Percentiles rank a stretch among this genome's conserved stretches.
These are phyloP conservation scores for Pycnonotus jocosus DNA, from an alignment of 2,113 vertebrate species.

Conservation along the genomic window DNA sequence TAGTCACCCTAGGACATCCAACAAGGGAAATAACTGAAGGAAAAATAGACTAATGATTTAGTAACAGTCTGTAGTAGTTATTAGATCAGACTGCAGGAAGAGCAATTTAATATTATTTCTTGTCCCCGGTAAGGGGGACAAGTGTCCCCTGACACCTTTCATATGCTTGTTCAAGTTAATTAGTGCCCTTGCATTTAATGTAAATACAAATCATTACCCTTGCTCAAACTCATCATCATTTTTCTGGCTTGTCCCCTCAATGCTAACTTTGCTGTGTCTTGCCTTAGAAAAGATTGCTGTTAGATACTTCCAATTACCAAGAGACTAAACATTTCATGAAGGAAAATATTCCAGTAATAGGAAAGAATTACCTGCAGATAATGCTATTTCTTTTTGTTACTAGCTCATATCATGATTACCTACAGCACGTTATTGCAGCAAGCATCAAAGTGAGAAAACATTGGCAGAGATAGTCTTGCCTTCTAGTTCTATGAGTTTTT, in stretches of 20 bases:
- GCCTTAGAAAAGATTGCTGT: background rate
- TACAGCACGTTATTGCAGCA: background rate
- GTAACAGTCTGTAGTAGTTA: background rate
- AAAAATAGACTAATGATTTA: background rate
- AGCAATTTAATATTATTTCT: background rate
- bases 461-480: background rate
- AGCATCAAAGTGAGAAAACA: background rate
- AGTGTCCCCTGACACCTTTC: background rate
- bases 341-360: background rate
- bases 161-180: background rate
- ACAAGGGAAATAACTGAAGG: background rate
- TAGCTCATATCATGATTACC: background rate
- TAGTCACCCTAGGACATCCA: background rate
- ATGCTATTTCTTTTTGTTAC: background rate
- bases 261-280: background rate
- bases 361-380: background rate
- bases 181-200: background rate
- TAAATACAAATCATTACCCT: background rate
- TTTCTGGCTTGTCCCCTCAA: background rate
- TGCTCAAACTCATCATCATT: background rate
- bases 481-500: background rate
- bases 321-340: background rate
- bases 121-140: background rate
- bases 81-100: background rate
- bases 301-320: background rate